Evolutionary conservation across 2,113 vertebrate species (phyloP).

Genomic region (Ia io): DNA sequence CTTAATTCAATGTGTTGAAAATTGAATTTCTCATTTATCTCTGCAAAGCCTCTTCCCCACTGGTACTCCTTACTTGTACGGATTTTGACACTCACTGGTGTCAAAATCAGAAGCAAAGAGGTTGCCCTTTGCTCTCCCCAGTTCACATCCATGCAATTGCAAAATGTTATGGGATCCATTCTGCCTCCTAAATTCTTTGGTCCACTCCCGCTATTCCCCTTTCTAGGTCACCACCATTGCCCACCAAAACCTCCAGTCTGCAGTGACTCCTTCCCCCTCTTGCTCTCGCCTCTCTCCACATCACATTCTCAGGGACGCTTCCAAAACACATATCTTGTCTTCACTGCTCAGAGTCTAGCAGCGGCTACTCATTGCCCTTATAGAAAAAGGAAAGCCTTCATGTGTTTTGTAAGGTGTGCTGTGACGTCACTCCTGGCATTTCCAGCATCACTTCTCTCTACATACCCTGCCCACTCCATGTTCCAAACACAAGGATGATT

Average conservation of each 20-base stretch:
- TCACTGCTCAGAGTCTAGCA: no score
- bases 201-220: rapidly evolving
- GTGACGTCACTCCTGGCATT: rapidly evolving
- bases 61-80: rapidly evolving
- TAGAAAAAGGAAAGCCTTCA: not conserved
- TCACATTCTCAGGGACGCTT: not conserved
- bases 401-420: not conserved
- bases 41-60: not conserved
- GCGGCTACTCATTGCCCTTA: not conserved
- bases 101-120: not conserved
- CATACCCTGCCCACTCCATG: rapidly evolving
- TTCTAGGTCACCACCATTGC: rapidly evolving
- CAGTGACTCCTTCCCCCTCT: not conserved
- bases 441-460: not conserved
- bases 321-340: rapidly evolving
- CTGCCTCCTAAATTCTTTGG: no score
- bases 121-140: not conserved
- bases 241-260: not conserved
- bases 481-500: not conserved
- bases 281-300: rapidly evolving
- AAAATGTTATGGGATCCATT: rapidly evolving
- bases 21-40: not conserved
- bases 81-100: no score
- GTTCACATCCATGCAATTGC: no score
- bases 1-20: not conserved